A percentile compares a stretch with the other conserved stretches of the same genome.
Conservation (phyloP, 2,888 invertebrate species). For the Axea sp. region DNA sequence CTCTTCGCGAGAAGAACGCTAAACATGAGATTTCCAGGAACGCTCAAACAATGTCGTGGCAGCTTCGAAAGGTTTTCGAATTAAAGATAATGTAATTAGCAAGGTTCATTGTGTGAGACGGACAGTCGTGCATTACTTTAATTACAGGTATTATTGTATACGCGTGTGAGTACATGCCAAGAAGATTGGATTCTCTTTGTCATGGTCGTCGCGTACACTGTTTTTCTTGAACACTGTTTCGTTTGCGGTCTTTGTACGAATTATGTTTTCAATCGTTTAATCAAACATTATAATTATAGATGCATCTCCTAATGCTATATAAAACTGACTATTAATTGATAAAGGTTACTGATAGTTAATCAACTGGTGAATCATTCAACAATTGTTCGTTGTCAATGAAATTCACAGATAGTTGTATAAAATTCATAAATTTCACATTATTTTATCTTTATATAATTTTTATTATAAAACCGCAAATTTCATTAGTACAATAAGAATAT, state of each 20-base stretch:
- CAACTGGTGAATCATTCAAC: no score
- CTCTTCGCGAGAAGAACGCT: slow-evolving; percentile 6
- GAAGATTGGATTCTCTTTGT: slow-evolving; percentile 27
- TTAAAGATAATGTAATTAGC: slow-evolving; percentile 50
- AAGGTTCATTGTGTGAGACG: slow-evolving; percentile 33
- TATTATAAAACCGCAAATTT: no score
- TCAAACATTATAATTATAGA: background rate
- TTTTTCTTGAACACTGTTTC: background rate
- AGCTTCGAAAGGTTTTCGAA: slow-evolving; percentile 35
- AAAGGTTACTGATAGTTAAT: no score
- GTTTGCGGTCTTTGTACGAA: slow-evolving; percentile 1
- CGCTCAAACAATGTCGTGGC: slow-evolving; percentile 33
- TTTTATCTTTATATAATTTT: no score
- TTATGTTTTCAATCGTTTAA: slow-evolving; percentile 5
- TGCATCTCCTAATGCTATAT: no score
- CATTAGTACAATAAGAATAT: no score
- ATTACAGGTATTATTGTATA: slow-evolving; percentile 23
- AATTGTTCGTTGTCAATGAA: no score
- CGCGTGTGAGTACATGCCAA: slow-evolving; percentile 8
- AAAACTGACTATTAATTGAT: no score
- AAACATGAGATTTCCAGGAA: slow-evolving; percentile 34
- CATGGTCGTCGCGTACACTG: background rate
- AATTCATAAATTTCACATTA: no score
- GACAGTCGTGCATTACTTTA: slow-evolving; percentile 39
- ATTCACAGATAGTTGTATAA: no score